These are phyloP conservation scores for Eupithecia abbreviata DNA, from an alignment of 2,888 invertebrate species.

Conservation along the genomic window DNA sequence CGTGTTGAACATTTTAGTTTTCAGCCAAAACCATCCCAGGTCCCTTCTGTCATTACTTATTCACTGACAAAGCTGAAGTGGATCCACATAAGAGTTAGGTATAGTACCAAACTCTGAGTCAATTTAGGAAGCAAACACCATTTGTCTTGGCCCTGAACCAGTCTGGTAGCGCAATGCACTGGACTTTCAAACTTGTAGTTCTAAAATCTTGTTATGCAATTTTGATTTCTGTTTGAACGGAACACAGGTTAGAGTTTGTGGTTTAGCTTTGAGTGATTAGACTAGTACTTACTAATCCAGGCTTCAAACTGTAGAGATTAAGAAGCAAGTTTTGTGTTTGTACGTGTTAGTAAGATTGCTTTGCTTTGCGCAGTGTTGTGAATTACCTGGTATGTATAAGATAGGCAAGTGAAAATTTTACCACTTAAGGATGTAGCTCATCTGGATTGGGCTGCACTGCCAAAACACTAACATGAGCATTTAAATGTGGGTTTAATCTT, in stretches of 20 bases:
- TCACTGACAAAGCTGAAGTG: conserved; percentile 29
- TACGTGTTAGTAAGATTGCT: not conserved
- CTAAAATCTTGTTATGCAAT: conserved; percentile 16
- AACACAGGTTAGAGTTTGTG: conserved; percentile 5
- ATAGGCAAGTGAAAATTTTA: not conserved
- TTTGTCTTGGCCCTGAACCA: conserved; percentile 50
- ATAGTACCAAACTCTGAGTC: conserved; percentile 51
- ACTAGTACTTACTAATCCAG: not conserved
- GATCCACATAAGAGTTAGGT: conserved; percentile 43
- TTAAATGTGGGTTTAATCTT: no score
- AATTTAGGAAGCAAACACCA: conserved; percentile 58
- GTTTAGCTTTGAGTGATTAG: conserved; percentile 5
- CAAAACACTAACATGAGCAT: no score
- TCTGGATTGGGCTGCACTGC: no score
- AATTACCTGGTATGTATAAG: not conserved
- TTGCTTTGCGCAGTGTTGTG: not conserved
- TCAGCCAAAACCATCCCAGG: conserved; percentile 11
- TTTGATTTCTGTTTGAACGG: conserved; percentile 14
- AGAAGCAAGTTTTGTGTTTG: not conserved
- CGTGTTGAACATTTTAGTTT: conserved; percentile 17
- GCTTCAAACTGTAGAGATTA: not conserved
- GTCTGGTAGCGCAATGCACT: conserved; percentile 45
- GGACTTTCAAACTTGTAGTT: conserved; percentile 37
- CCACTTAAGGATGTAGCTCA: no score
- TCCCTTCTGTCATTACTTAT: conserved; percentile 23